Conservation (phyloP, 2,113 vertebrate genomes). For the Helogale parvula region DNA sequence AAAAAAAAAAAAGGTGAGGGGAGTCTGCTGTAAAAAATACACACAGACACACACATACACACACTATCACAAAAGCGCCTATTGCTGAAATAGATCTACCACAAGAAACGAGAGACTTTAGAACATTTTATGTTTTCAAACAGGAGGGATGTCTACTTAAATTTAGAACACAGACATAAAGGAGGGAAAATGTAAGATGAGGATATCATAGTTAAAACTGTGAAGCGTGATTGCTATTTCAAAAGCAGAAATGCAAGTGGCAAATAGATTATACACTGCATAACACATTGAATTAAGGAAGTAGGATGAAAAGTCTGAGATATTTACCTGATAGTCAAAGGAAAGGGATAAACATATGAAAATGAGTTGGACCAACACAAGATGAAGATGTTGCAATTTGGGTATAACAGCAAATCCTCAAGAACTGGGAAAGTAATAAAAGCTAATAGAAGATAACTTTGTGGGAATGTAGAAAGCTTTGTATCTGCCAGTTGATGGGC, state of each 20-base stretch:
- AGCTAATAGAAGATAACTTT: neutral
- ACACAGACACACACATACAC: neutral
- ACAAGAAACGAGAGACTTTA: neutral
- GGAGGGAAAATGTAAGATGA: neutral
- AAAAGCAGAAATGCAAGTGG: neutral
- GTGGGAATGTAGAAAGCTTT: neutral
- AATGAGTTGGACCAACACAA: neutral
- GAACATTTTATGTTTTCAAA: neutral
- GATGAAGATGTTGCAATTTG: neutral
- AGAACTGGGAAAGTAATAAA: neutral
- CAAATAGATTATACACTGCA: neutral
- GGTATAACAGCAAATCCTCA: neutral
- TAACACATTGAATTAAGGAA: neutral
- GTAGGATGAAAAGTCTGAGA: neutral
- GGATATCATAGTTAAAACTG: neutral
- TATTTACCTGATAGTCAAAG: neutral
- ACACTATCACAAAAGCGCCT: neutral
- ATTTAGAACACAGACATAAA: neutral
- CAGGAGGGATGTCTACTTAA: neutral
- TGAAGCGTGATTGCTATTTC: neutral
- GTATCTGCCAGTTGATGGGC: neutral
- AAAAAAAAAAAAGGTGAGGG: neutral
- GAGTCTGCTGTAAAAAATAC: neutral
- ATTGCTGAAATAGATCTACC: neutral
- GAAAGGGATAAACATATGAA: neutral